phyloP scores from a whole-genome alignment of 2,888 invertebrate species.

The Catocala nupta region DNA sequence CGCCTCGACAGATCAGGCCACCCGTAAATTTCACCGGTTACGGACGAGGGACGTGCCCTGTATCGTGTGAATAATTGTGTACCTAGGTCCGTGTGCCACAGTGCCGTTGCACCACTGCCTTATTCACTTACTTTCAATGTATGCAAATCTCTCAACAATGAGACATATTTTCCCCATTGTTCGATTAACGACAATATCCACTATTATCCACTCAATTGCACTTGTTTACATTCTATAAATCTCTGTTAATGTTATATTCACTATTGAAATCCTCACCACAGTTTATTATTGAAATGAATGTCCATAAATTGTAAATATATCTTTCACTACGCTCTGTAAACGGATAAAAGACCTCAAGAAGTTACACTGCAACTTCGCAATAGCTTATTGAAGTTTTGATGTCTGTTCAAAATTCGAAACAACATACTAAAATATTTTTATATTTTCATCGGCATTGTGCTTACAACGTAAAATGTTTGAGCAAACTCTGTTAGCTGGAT shows the following conservation, averaged over 20 bases:
- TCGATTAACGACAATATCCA: constrained; percentile 5
- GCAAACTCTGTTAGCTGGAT: constrained; percentile 46
- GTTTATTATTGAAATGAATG: constrained; percentile 11
- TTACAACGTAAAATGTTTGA: constrained; percentile 48
- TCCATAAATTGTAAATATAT: constrained; percentile 8
- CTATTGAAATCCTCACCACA: constrained; percentile 4
- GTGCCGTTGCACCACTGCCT: constrained; percentile 29
- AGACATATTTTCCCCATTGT: constrained; percentile 10
- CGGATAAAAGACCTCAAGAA: constrained; percentile 11
- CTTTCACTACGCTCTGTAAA: neutral
- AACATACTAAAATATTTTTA: constrained; percentile 41
- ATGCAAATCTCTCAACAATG: constrained; percentile 8
- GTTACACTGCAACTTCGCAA: constrained; percentile 26
- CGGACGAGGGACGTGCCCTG: constrained; percentile 51
- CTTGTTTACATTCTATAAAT: constrained; percentile 13
- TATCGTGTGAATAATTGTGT: constrained; percentile 52
- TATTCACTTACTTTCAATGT: constrained; percentile 14
- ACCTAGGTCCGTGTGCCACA: constrained; percentile 25
- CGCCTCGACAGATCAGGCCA: constrained; percentile 53
- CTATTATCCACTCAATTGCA: constrained; percentile 10
- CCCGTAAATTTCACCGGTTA: constrained; percentile 60
- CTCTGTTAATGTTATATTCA: constrained; percentile 2
- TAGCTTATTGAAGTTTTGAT: constrained; percentile 37
- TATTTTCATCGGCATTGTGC: constrained; percentile 46
- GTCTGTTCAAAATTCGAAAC: constrained; percentile 37